Percentiles rank a stretch among this genome's conserved stretches.
Evolutionary conservation across 2,797 vertebrate species (phyloP).

Genomic region (Nannoperca australis): DNA sequence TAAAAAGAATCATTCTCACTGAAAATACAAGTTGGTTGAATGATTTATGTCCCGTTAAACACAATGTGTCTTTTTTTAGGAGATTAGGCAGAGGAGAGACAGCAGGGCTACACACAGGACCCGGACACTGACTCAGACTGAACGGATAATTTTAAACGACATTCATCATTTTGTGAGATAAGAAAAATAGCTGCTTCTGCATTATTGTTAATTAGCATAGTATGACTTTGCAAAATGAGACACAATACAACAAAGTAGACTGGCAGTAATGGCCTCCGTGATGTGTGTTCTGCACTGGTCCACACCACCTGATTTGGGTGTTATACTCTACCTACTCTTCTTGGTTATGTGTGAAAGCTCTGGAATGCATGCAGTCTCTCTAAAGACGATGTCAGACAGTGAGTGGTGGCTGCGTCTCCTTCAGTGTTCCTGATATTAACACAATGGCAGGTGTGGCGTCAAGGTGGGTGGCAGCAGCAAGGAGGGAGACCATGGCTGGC

Average conservation of each 20-base stretch:
- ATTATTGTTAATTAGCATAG: neutral
- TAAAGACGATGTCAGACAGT: neutral
- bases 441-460: neutral
- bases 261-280: neutral
- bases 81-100: neutral
- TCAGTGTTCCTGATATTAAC: neutral
- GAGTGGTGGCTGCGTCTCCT: neutral
- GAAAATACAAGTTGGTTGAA: conserved; percentile 12
- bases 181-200: too few relatives aligned
- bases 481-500: neutral
- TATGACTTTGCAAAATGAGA: neutral
- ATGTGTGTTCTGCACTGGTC: neutral
- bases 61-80: neutral
- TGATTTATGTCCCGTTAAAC: conserved; percentile 29
- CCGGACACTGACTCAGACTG: neutral
- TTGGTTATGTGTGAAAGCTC: too few relatives aligned
- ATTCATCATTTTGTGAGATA: neutral
- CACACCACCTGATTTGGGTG: too few relatives aligned
- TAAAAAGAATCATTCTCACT: conserved; percentile 11
- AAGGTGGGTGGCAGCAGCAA: neutral
- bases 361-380: neutral
- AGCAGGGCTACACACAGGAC: neutral
- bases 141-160: neutral
- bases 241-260: neutral
- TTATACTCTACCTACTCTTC: too few relatives aligned